Evolutionary conservation across 2,888 invertebrate genomes (phyloP), one percentile per base, ranked within the genome.

Genomic region (Idaea straminata): DNA sequence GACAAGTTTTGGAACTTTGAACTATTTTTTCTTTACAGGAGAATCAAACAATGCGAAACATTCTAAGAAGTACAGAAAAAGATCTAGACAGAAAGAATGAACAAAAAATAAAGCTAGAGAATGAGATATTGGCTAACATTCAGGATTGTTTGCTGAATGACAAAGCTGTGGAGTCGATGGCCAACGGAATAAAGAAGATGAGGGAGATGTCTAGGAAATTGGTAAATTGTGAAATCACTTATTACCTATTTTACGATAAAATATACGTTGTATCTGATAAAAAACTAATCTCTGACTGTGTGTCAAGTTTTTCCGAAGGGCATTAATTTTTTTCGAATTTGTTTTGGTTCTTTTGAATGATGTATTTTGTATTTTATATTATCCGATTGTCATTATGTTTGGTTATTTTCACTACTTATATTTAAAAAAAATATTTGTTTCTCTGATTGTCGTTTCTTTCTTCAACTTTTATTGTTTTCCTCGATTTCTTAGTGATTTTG

Each of bases 91-190:
- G 92, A 67, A 87, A 94, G 62, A 73, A 77, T 0, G 86, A 84
- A n/a, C 86, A 89, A 61, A 96, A 95, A 79, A 77, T 91, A 15
- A 87, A 91, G 59, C 71, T 95, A 61, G 97, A 97, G 80, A 95
- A 95, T 66, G 87, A 94, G 61, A 94, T 96, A 38, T 79, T 96
- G 5, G 81, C 85, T 25, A 93, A 94, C 66, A 86, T 96, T 0
- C 95, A 96, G 76, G 95, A 95, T 13, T 95, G 95, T 77, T 82
- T 95, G 5, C 93, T 95, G 5, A 95, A 95, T 60, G 95, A 96
- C 74, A 96, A 96, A 77, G 95, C 95, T 0, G 94, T 95, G 5
- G 86, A 94, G 81, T 86, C 85, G 1, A 92, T 92, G 91, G 92
- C 92, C 2, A 88, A 87, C 61, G 91, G 89, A 15, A 92, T 93